phyloP scores from a whole-genome alignment of 1,140 invertebrate species.

The Maconellicoccus hirsutus region DNA sequence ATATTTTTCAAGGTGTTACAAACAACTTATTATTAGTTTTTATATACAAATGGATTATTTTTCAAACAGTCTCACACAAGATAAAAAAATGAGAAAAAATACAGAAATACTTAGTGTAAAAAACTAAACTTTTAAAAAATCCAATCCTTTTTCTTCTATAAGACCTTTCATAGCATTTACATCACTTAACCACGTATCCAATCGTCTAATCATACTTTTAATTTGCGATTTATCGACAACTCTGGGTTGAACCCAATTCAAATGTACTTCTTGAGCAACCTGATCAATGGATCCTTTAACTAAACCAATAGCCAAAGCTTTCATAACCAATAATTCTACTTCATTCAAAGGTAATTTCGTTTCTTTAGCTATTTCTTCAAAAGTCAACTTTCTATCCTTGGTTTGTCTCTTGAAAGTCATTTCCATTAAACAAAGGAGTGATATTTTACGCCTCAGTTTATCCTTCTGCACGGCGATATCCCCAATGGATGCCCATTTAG shows the following conservation, averaged over 20 bases:
- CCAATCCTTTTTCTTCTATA: constrained; percentile 66
- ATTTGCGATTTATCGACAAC: constrained; percentile 65
- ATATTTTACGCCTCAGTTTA: constrained; percentile 82
- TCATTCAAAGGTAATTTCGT: constrained; percentile 69
- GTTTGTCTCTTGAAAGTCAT: constrained; percentile 57
- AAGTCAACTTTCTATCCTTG: constrained; percentile 66
- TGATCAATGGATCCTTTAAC: constrained; percentile 93
- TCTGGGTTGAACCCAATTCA: constrained; percentile 86
- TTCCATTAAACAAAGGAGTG: constrained; percentile 93
- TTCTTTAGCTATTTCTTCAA: constrained; percentile 78
- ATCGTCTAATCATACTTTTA: constrained; percentile 59
- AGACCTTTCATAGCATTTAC: constrained; percentile 68
- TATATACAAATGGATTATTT: neutral
- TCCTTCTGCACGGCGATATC: constrained; percentile 78
- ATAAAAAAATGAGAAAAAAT: neutral
- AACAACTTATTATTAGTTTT: neutral
- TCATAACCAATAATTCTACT: constrained; percentile 95
- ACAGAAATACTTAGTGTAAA: neutral
- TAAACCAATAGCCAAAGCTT: constrained; percentile 87
- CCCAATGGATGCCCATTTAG: constrained; percentile 67
- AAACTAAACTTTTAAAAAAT: constrained; percentile 62
- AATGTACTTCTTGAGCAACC: constrained; percentile 65
- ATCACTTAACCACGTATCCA: constrained; percentile 71
- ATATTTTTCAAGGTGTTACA: neutral
- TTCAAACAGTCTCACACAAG: neutral